Percentiles rank a stretch among this genome's conserved stretches.
phyloP scores from a whole-genome alignment of 2,113 vertebrate genomes.

The Trinectes maculatus region DNA sequence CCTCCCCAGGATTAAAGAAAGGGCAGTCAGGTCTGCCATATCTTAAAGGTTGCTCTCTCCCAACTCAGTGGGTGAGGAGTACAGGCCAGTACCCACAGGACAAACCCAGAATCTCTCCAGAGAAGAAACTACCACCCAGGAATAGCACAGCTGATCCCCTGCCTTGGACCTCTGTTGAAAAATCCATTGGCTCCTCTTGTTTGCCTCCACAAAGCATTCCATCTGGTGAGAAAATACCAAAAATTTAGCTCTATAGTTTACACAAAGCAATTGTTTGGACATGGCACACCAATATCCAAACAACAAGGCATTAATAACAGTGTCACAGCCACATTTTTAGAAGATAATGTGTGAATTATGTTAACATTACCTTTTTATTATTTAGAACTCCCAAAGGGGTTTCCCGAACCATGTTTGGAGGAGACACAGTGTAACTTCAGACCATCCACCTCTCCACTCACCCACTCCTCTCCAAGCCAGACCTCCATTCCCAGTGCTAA shows the following conservation, averaged over 20 bases:
- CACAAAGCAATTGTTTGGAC: neutral
- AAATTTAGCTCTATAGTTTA: neutral
- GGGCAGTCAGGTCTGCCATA: constrained; percentile 25
- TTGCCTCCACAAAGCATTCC: constrained; percentile 14
- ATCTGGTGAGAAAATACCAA: constrained; percentile 77
- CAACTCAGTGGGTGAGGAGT: constrained; percentile 25
- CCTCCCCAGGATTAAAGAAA: constrained; percentile 40
- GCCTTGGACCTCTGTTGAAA: constrained; percentile 54
- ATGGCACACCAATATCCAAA: neutral
- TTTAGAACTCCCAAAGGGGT: constrained; percentile 48
- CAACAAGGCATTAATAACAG: neutral
- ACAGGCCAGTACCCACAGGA: constrained; percentile 23
- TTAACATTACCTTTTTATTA: constrained; percentile 14
- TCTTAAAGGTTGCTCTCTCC: constrained; percentile 30
- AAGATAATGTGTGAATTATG: neutral
- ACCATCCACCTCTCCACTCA: constrained; percentile 92
- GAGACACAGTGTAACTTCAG: constrained; percentile 87
- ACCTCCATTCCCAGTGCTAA: constrained; percentile 77
- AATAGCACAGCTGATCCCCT: constrained; percentile 17
- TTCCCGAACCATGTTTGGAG: constrained; percentile 70
- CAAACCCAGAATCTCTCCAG: constrained; percentile 17
- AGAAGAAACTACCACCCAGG: constrained; percentile 18
- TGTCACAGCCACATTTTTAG: neutral
- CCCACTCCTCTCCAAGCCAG: constrained; percentile 95
- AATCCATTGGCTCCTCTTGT: constrained; percentile 73